Evolutionary conservation across 2,797 vertebrate genomes (phyloP), one percentile per base, ranked within the genome.

Genomic region (Diplodus puntazzo): DNA sequence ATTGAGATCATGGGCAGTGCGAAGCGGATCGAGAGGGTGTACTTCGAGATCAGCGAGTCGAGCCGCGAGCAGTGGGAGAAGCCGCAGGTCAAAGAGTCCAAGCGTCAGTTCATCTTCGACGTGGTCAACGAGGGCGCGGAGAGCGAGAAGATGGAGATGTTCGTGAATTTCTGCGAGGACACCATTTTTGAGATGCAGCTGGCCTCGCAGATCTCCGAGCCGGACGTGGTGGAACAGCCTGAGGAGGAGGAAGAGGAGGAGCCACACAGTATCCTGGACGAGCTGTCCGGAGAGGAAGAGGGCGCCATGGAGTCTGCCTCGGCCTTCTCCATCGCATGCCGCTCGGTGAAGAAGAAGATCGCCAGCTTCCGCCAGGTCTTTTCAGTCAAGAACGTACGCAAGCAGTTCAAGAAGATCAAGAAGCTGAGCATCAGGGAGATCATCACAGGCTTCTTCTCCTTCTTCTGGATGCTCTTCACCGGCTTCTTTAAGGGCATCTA

Each of bases 111-210:
- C 91, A 99, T 99, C 90, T 99, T 99, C n/a, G 98, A 99, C 27
- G 98, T 99, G 81, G 98, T 99, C 83, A 99, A 99, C 2, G 98
- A 99, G 94, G 98, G 98, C 0, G 96, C 96, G 2, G 98, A 99
- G 87, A 98, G 98, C 59, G 98, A 99, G 88, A 99, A 99, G 94
- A 99, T 99, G 98, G 98, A 99, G 88, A 95, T 99, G 73, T 99
- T 99, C 75, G 98, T 99, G 27, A 99, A 98, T 82, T 99, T 99
- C 93, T 99, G 98, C 3, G 98, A 99, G 90, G 98, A 99, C 84
- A 99, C 98, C 0, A 99, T 99, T 87, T 99, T 99, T 96, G 98
- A 99, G 95, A 99, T 99, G 98, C 98, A 99, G 81, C 89, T 99
- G 81, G 98, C 98, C 4, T 98, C 98, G 0, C 96, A 99, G 93